phyloP scores from a whole-genome alignment of 2,888 invertebrate species.

The Agelastica alni region DNA sequence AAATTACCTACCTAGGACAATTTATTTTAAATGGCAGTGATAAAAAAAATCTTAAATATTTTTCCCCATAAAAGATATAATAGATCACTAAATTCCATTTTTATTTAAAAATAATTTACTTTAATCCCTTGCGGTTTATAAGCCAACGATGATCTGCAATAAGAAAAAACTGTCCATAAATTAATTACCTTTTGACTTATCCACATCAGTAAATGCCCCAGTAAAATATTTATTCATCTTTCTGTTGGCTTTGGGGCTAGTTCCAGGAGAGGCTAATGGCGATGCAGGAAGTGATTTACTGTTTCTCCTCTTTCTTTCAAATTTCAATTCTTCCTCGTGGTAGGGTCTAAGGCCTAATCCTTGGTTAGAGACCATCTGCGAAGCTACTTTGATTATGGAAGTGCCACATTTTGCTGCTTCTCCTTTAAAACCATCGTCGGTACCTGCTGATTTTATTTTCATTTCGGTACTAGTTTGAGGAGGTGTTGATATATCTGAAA shows the following conservation, averaged over 20 bases:
- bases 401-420: constrained; percentile 72
- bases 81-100: too few species aligned
- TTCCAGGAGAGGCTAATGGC: constrained; percentile 66
- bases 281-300: constrained; percentile 74
- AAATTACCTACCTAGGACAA: too few species aligned
- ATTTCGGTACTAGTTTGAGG: constrained; percentile 35
- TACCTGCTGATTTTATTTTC: constrained; percentile 63
- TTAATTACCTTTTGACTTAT: constrained; percentile 57
- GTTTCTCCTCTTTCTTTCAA: constrained; percentile 60
- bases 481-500: constrained; percentile 31
- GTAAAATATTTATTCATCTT: constrained; percentile 67
- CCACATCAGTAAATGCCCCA: constrained; percentile 56
- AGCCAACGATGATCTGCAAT: too few species aligned
- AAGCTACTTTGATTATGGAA: constrained; percentile 64
- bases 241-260: constrained; percentile 64
- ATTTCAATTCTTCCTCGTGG: neutral
- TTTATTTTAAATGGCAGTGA: too few species aligned
- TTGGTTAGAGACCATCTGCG: constrained; percentile 62
- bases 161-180: too few species aligned
- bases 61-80: too few species aligned
- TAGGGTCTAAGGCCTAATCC: constrained; percentile 26
- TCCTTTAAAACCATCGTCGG: constrained; percentile 72
- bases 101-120: too few species aligned
- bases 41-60: too few species aligned
- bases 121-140: too few species aligned